These are phyloP conservation scores for Hippopotamus amphibius DNA, from an alignment of 2,113 vertebrate species.

Conservation along the genomic window DNA sequence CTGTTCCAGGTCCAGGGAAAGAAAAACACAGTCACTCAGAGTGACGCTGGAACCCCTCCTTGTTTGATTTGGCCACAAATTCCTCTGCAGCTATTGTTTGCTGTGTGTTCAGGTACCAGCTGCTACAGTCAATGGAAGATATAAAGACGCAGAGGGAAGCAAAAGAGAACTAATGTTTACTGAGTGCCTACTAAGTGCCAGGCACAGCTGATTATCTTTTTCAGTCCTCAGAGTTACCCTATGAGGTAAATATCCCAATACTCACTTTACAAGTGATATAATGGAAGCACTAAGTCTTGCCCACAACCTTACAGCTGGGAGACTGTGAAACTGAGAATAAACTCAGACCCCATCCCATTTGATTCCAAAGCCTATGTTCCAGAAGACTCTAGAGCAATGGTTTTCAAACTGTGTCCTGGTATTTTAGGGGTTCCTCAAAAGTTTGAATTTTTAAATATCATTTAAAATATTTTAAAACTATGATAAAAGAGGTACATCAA, in stretches of 20 bases:
- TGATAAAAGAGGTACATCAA: not conserved
- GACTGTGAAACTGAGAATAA: not conserved
- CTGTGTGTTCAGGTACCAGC: conserved; percentile 72
- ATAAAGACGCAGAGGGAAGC: conserved; percentile 57
- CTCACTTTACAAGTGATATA: conserved; percentile 8
- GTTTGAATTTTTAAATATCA: conserved; percentile 4
- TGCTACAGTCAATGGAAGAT: conserved; percentile 66
- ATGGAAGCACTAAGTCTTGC: not conserved
- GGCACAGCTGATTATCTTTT: not conserved
- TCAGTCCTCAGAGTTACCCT: not conserved
- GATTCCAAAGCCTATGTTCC: not conserved
- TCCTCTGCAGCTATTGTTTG: conserved; percentile 66
- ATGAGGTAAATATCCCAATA: not conserved
- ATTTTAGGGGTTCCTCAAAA: not conserved
- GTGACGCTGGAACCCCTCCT: conserved; percentile 66
- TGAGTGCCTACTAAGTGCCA: not conserved
- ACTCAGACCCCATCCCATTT: not conserved
- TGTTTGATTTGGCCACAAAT: conserved; percentile 77
- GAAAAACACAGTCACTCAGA: conserved; percentile 56
- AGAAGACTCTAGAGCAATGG: not conserved
- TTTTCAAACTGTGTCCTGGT: not conserved
- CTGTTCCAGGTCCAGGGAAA: conserved; percentile 69
- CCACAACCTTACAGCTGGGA: not conserved
- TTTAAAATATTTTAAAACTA: conserved; percentile 34
- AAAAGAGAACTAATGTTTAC: not conserved